Evolutionary conservation across 2,888 invertebrate genomes (phyloP).

Genomic region (Parthenolecanium corni): DNA sequence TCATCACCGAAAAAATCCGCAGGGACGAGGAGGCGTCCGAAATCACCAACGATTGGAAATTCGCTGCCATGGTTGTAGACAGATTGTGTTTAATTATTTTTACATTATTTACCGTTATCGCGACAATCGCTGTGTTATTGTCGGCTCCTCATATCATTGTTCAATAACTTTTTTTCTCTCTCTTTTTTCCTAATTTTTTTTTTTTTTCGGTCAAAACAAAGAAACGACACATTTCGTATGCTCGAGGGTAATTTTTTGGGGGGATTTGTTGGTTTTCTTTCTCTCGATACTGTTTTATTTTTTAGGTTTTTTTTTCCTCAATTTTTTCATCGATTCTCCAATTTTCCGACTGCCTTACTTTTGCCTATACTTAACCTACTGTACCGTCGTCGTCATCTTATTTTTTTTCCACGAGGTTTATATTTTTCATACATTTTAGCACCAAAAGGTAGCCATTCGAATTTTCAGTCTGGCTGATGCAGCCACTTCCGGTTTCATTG

Average conservation of each 20-base stretch:
- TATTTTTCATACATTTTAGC: no score
- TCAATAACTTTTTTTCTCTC: slow-evolving; percentile 46
- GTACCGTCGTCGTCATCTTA: no score
- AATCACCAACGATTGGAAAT: slow-evolving; percentile 97
- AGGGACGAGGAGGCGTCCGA: slow-evolving; percentile 89
- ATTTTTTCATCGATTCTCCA: no score
- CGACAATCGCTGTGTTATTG: slow-evolving; percentile 91
- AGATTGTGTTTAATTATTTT: slow-evolving; percentile 99
- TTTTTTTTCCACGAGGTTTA: no score
- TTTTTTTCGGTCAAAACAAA: not conserved
- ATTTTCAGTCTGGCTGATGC: not conserved
- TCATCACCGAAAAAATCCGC: slow-evolving; percentile 86
- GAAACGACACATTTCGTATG: not conserved
- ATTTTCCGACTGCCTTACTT: no score
- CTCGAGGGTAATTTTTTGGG: no score
- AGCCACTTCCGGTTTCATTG: no score
- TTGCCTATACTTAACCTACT: no score
- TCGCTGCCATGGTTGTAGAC: slow-evolving; percentile 99
- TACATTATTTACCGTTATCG: slow-evolving; percentile 95
- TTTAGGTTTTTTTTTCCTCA: no score
- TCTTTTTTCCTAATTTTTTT: not conserved
- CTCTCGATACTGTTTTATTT: no score
- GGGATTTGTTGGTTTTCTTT: no score
- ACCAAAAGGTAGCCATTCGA: no score
- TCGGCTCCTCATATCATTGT: slow-evolving; percentile 93